Conservation (phyloP, 2,888 invertebrate genomes). For the Agrochola macilenta region DNA sequence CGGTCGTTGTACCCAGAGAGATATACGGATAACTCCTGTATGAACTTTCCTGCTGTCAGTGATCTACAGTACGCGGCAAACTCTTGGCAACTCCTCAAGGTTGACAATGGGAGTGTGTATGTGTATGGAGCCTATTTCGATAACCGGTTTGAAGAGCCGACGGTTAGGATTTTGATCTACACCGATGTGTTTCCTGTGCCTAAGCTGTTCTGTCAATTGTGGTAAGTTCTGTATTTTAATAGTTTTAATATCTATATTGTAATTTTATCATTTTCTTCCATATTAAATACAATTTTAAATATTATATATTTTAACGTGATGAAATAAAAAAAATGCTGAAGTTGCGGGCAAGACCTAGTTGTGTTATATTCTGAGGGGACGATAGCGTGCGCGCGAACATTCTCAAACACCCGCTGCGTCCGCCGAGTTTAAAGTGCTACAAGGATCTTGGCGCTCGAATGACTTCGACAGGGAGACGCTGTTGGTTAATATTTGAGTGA, state of each 20-base stretch:
- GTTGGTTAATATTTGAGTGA: too few species aligned
- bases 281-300: too few species aligned
- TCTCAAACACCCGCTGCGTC: too few species aligned
- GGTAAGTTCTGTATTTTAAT: conserved; percentile 2
- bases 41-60: neutral
- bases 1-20: neutral
- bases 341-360: too few species aligned
- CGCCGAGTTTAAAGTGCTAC: too few species aligned
- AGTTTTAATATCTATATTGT: neutral
- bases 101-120: conserved; percentile 3
- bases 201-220: conserved; percentile 1
- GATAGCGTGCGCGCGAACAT: too few species aligned
- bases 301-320: too few species aligned
- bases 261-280: too few species aligned
- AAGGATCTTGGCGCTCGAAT: too few species aligned
- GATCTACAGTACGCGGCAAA: neutral
- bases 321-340: too few species aligned
- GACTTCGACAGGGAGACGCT: too few species aligned
- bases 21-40: neutral
- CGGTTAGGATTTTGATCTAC: conserved; percentile 3
- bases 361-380: too few species aligned
- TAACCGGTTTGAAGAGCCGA: conserved; percentile 8
- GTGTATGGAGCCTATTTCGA: conserved; percentile 4
- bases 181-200: neutral
- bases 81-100: conserved; percentile 7